Evolutionary conservation across 2,797 vertebrate genomes (phyloP).

Genomic region (Micromesistius poutassou): DNA sequence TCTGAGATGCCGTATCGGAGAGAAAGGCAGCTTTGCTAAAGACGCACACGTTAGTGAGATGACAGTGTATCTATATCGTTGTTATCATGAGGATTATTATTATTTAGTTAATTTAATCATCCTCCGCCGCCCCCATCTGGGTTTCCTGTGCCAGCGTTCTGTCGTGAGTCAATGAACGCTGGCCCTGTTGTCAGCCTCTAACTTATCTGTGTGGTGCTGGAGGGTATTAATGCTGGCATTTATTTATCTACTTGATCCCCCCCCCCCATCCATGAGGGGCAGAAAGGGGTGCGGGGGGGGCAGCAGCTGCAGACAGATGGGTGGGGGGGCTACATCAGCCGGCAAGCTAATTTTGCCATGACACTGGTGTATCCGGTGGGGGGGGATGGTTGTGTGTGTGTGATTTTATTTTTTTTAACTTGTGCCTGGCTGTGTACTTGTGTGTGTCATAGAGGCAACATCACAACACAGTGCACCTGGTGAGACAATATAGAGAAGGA

Average conservation of each 20-base stretch:
- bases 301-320: constrained; percentile 54
- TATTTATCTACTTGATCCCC: constrained; percentile 68
- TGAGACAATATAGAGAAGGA: neutral
- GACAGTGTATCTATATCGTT: neutral
- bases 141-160: neutral
- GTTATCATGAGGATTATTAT: neutral
- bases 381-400: no score
- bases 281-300: neutral
- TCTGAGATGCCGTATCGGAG: neutral
- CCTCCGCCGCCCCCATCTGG: neutral
- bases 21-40: neutral
- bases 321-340: constrained; percentile 24
- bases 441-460: no score
- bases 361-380: neutral
- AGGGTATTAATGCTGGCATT: constrained; percentile 57
- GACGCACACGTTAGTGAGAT: neutral
- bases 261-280: constrained; percentile 9
- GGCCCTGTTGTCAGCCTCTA: neutral
- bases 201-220: neutral
- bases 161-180: neutral
- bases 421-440: no score
- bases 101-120: neutral
- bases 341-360: neutral
- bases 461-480: neutral
- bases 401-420: no score